Evolutionary conservation across 2,888 invertebrate genomes (phyloP).

Genomic region (Atherix ibis): DNA sequence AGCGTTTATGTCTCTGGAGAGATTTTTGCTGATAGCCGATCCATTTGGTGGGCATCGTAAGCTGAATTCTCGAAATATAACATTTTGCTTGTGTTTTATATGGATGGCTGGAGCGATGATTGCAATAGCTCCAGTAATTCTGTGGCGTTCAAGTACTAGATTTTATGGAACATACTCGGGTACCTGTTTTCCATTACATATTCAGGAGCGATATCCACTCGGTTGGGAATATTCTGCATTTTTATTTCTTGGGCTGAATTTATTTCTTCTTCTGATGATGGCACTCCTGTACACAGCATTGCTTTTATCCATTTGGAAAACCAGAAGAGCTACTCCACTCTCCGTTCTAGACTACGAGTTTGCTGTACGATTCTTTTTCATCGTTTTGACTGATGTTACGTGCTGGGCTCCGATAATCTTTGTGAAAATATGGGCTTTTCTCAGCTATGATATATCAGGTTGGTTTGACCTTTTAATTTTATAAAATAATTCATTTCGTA

Average conservation of each 20-base stretch:
- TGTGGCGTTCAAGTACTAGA: slow-evolving; percentile 41
- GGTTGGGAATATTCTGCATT: slow-evolving; percentile 60
- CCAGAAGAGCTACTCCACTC: slow-evolving; percentile 41
- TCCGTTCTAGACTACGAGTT: slow-evolving; percentile 45
- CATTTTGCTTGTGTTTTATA: slow-evolving; percentile 36
- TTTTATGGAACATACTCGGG: slow-evolving; percentile 49
- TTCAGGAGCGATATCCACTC: slow-evolving; percentile 45
- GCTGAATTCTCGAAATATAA: slow-evolving; percentile 38
- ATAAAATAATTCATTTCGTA: not conserved
- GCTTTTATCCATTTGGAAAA: slow-evolving; percentile 45
- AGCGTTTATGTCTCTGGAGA: slow-evolving; percentile 51
- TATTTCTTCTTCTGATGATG: slow-evolving; percentile 40
- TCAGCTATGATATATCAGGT: slow-evolving; percentile 39
- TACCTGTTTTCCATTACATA: slow-evolving; percentile 53
- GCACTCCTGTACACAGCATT: slow-evolving; percentile 43
- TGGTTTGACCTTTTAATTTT: slow-evolving; percentile 15
- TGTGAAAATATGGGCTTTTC: slow-evolving; percentile 44
- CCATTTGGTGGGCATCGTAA: slow-evolving; percentile 40
- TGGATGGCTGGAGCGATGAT: slow-evolving; percentile 44
- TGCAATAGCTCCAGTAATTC: slow-evolving; percentile 45
- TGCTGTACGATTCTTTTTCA: slow-evolving; percentile 48
- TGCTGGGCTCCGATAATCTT: slow-evolving; percentile 56
- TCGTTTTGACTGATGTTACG: slow-evolving; percentile 50
- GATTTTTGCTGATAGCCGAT: slow-evolving; percentile 46
- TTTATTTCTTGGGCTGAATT: slow-evolving; percentile 50